Evolutionary conservation across 2,888 invertebrate genomes (phyloP).

Genomic region (Acheta domesticus): DNA sequence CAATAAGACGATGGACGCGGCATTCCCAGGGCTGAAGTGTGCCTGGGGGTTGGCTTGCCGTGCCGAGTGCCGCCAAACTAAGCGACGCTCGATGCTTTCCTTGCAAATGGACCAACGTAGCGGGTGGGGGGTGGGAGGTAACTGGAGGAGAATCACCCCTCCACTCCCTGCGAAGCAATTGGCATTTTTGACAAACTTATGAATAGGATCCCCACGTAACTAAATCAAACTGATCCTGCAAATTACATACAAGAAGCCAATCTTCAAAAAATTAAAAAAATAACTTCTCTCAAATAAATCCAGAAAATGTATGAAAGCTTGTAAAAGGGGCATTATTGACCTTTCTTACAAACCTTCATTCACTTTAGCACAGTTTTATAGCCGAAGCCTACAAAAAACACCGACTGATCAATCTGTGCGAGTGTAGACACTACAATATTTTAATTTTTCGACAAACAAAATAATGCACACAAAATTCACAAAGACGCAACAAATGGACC

Average conservation of each 20-base stretch:
- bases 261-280: not conserved
- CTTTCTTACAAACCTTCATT: not conserved
- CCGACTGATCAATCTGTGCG: slow-evolving; percentile 33
- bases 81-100: slow-evolving; percentile 25
- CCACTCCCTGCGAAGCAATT: not conserved
- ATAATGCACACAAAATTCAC: not conserved
- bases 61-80: slow-evolving; percentile 34
- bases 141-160: not conserved
- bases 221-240: not conserved
- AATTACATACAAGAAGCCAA: not conserved
- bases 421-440: not conserved
- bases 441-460: not conserved
- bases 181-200: too few species aligned
- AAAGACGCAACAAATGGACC: not conserved
- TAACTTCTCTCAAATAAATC: not conserved
- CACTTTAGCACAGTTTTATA: slow-evolving; percentile 35
- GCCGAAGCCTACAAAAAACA: slow-evolving; percentile 21
- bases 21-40: slow-evolving; percentile 45
- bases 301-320: not conserved
- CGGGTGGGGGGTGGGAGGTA: not conserved
- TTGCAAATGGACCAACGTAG: slow-evolving; percentile 22
- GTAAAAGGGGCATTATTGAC: not conserved
- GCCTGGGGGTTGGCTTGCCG: slow-evolving; percentile 42
- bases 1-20: slow-evolving; percentile 46
- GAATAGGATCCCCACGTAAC: not conserved